These are phyloP conservation scores for Caenorhabditis parvicauda DNA, from an alignment of 2,888 invertebrate genomes.

Conservation along the genomic window DNA sequence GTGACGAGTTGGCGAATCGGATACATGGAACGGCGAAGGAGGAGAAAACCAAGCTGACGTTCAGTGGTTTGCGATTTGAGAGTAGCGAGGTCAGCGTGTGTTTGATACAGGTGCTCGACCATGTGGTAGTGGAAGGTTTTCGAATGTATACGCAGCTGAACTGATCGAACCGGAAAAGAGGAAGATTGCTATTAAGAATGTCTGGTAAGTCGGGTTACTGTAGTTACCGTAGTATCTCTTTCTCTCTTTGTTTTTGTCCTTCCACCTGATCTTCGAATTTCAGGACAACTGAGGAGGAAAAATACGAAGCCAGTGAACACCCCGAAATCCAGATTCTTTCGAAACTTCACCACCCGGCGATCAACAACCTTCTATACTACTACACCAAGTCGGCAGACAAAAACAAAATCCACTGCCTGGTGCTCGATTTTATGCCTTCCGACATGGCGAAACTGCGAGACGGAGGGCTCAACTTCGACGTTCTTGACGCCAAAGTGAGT, in stretches of 20 bases:
- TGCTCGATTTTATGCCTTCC: conserved; percentile 43
- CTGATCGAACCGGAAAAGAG: conserved; percentile 25
- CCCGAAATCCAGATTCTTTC: conserved; percentile 35
- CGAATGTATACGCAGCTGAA: conserved; percentile 44
- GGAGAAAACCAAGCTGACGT: too few relatives aligned
- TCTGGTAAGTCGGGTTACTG: conserved; percentile 28
- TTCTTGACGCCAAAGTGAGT: conserved; percentile 27
- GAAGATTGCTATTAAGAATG: conserved; percentile 47
- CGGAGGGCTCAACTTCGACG: conserved; percentile 25
- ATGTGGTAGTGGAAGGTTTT: conserved; percentile 46
- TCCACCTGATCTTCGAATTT: neutral
- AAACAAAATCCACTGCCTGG: conserved; percentile 38
- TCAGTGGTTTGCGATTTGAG: too few relatives aligned
- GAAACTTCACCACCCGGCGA: conserved; percentile 36
- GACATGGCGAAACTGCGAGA: conserved; percentile 38
- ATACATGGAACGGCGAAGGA: too few relatives aligned
- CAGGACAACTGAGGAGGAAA: neutral
- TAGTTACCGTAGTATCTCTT: neutral
- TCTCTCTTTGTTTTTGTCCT: neutral
- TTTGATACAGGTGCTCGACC: too few relatives aligned
- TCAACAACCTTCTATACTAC: conserved; percentile 40
- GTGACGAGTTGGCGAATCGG: too few relatives aligned
- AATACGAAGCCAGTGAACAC: conserved; percentile 9
- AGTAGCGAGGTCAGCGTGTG: too few relatives aligned
- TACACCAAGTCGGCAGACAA: conserved; percentile 26